Conservation (phyloP, 2,888 invertebrate genomes). For the Suillia variegata region DNA sequence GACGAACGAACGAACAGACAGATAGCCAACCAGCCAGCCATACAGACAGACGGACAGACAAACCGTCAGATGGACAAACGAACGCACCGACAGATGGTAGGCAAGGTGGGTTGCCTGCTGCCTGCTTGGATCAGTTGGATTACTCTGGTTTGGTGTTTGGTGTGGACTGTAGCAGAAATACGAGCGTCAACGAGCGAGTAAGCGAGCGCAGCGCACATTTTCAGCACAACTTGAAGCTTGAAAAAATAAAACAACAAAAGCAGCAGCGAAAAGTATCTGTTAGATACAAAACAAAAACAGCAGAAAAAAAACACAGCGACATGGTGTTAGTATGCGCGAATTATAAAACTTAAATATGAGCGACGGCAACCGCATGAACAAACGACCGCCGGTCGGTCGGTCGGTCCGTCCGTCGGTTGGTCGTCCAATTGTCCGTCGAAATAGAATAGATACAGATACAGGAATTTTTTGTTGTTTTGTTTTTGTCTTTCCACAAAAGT, state of each 20-base stretch:
- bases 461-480: background rate
- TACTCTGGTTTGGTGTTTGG: background rate
- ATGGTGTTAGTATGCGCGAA: background rate
- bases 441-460: background rate
- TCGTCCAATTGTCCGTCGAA: background rate
- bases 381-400: background rate
- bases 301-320: background rate
- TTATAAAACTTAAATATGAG: background rate
- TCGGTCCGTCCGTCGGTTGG: background rate
- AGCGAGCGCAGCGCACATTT: background rate
- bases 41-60: background rate
- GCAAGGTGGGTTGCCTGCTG: background rate
- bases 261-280: background rate
- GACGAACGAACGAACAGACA: background rate
- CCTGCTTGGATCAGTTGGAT: background rate
- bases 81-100: background rate
- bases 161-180: background rate
- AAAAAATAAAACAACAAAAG: background rate
- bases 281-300: background rate
- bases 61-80: background rate
- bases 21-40: background rate
- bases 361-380: too few species aligned
- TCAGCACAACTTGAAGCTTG: background rate
- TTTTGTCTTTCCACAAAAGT: background rate
- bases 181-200: background rate